Evolutionary conservation across 2,797 vertebrate genomes (phyloP).

Genomic region (Apogon hyalosoma): DNA sequence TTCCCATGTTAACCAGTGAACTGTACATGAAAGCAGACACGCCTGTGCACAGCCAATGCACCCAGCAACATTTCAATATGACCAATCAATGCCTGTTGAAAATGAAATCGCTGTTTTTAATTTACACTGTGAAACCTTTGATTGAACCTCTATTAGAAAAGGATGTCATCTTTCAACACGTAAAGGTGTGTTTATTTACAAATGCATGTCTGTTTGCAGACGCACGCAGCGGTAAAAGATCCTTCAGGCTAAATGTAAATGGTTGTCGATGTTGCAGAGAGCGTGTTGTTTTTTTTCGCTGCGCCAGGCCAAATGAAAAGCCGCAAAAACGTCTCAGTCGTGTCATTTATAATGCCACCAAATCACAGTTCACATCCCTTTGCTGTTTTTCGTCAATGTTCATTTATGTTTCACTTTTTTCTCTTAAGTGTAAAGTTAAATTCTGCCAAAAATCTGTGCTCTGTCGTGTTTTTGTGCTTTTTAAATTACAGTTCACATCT

Average conservation of each 20-base stretch:
- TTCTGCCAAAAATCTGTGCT: too few relatives aligned
- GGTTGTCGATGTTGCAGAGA: slow-evolving; percentile 18
- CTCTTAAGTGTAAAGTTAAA: too few relatives aligned
- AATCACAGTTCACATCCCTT: too few relatives aligned
- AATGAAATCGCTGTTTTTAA: slow-evolving; percentile 48
- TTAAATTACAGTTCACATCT: too few relatives aligned
- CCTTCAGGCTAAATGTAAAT: slow-evolving; percentile 48
- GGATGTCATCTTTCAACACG: not conserved
- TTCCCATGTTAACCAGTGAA: slow-evolving; percentile 52
- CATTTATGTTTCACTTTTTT: too few relatives aligned
- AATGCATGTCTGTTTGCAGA: slow-evolving; percentile 7
- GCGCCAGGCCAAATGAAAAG: too few relatives aligned
- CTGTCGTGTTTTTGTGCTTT: too few relatives aligned
- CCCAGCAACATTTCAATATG: slow-evolving; percentile 47
- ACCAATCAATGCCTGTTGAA: slow-evolving; percentile 54
- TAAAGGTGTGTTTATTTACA: slow-evolving; percentile 17
- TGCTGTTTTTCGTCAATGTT: too few relatives aligned
- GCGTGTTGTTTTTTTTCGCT: too few relatives aligned
- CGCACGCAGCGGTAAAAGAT: slow-evolving; percentile 30
- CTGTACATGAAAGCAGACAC: slow-evolving; percentile 50
- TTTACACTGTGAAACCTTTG: too few relatives aligned
- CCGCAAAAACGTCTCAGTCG: too few relatives aligned
- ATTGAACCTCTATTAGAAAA: slow-evolving; percentile 1
- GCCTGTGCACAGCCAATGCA: slow-evolving; percentile 4
- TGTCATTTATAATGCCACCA: too few relatives aligned